Base-by-base conservation (phyloP, 1,140 invertebrate genomes). In the Bombus polaris region DNA sequence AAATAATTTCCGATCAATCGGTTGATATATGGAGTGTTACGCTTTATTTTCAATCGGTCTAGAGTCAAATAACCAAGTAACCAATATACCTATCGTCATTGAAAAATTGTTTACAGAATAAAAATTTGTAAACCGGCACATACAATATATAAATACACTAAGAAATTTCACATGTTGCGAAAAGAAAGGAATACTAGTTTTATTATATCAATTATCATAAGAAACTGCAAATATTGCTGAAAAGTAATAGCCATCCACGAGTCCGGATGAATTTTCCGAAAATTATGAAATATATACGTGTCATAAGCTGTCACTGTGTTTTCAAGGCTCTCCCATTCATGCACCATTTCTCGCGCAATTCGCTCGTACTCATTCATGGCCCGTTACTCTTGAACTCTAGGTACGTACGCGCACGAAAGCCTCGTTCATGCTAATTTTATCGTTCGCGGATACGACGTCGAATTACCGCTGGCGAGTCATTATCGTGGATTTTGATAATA, bases 341-440 rank as follows among this genome's bases (percentile, higher is more conserved):
- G 92, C 90, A 87, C 91, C 88, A 93, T 93, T 93, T 92, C 89
- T 83, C 91, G 78, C 42, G 68, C 59, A 80, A 66, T 88, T 83
- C 89, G 22, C 47, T 59, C 73, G 62, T 87, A 89, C 88, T 90
- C 90, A 88, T 93, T 93, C 93, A 93, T 91, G 91, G 90, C 86
- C 88, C 93, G 89, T 93, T 93, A 90, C 86, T 88, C 88, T 87
- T 84, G 83, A 93, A 90, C 88, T 90, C 85, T 89, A 88, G 83
- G 90, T 89, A 77, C 84, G 82, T 91, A 86, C 15, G 32, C 42
- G 77, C 87, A 70, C 84, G 84, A 73, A 84, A 88, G 81, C 74
- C 78, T 35, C 80, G 84, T 89, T 88, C 83, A 92, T 92, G 91
- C 88, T 93, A 93, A 93, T 93, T 93, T 92, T 90, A 92, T 91